phyloP scores from a whole-genome alignment of 2,113 vertebrate species.

The Delphinus delphis region DNA sequence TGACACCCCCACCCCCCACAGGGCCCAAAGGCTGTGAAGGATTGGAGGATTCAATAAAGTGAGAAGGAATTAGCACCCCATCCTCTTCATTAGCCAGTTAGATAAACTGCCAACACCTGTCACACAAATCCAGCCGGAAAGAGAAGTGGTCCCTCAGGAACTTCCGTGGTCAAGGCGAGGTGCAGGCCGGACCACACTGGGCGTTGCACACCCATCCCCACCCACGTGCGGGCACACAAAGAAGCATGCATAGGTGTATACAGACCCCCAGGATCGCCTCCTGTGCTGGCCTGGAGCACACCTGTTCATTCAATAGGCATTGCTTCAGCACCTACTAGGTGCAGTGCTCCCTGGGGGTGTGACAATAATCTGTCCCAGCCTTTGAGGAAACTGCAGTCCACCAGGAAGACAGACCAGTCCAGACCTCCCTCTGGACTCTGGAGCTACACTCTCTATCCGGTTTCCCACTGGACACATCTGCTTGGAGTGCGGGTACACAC shows the following conservation, averaged over 20 bases:
- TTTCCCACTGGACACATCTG: neutral
- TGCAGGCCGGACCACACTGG: neutral
- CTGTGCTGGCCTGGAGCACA: neutral
- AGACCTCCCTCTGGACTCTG: neutral
- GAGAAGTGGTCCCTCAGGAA: neutral
- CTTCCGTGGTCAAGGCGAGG: neutral
- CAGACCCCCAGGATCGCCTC: neutral
- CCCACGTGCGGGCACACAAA: accelerated
- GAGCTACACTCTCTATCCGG: accelerated
- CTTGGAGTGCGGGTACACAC: neutral
- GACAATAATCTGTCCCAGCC: neutral
- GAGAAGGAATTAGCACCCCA: slow-evolving; percentile 53
- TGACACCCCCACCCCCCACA: slow-evolving; percentile 39
- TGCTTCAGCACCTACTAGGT: neutral
- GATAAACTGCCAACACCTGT: slow-evolving; percentile 67
- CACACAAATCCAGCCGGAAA: neutral
- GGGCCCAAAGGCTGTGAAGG: slow-evolving; percentile 48
- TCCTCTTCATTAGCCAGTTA: slow-evolving; percentile 49
- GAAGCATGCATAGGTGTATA: too few species aligned
- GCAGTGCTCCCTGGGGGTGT: neutral
- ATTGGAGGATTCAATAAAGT: slow-evolving; percentile 63
- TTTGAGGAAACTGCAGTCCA: neutral
- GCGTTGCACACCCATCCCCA: neutral
- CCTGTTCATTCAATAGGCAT: accelerated
- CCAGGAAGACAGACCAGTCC: neutral